phyloP scores from a whole-genome alignment of 2,888 invertebrate genomes.

The Hymenopus coronatus region DNA sequence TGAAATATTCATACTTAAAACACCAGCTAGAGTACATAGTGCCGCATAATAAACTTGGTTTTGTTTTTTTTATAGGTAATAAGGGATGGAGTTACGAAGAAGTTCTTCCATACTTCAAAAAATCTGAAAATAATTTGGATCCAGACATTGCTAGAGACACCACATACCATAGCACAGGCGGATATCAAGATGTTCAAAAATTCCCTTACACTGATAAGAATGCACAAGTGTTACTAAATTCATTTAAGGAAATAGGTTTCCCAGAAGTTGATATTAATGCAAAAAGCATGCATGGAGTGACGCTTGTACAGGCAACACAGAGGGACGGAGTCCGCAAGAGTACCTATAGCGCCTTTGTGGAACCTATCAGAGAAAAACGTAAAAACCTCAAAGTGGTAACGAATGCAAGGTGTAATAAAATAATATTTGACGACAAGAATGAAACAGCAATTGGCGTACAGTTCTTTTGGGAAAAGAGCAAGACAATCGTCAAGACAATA shows the following conservation, averaged over 20 bases:
- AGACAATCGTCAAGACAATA: background rate
- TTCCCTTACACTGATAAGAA: background rate
- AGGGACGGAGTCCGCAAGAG: background rate
- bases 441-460: background rate
- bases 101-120: background rate
- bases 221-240: background rate
- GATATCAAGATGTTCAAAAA: background rate
- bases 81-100: background rate
- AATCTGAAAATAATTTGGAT: background rate
- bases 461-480: background rate
- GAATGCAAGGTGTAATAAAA: background rate
- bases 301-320: background rate
- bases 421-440: background rate
- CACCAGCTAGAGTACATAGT: too few species aligned
- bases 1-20: too few species aligned
- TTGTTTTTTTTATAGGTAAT: background rate
- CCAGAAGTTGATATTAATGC: background rate
- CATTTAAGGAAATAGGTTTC: background rate
- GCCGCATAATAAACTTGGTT: background rate
- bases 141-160: background rate
- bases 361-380: background rate
- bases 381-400: slow-evolving; percentile 2
- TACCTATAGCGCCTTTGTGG: background rate
- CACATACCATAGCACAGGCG: background rate
- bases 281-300: background rate